Evolutionary conservation across 2,888 invertebrate species (phyloP).

Genomic region (Lamproptera curius): DNA sequence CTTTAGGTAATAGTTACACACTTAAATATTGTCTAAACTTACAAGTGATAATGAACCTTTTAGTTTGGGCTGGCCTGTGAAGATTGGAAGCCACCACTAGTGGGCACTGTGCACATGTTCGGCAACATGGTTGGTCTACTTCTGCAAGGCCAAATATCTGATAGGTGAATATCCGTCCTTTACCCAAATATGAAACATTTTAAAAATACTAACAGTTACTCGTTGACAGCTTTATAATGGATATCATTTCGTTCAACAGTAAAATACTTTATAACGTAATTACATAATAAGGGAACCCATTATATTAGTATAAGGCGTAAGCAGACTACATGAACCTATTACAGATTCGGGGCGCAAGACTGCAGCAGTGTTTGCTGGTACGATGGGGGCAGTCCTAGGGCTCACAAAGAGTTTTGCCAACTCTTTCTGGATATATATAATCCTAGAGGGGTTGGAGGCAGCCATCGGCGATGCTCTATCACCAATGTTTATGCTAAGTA

Average conservation of each 20-base stretch:
- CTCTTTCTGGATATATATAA: conserved; percentile 57
- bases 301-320: too few relatives aligned
- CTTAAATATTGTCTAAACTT: too few relatives aligned
- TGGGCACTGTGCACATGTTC: conserved; percentile 63
- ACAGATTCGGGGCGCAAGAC: conserved; percentile 50
- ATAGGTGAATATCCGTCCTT: conserved; percentile 56
- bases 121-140: conserved; percentile 65
- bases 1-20: too few relatives aligned
- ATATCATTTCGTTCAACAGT: too few relatives aligned
- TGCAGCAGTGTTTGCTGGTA: conserved; percentile 64
- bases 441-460: conserved; percentile 57
- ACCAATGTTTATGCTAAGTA: conserved; percentile 70
- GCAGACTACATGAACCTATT: too few relatives aligned
- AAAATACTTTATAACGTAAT: too few relatives aligned
- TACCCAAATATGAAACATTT: too few relatives aligned
- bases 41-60: conserved; percentile 13
- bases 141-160: conserved; percentile 64
- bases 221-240: too few relatives aligned
- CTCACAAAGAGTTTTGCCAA: conserved; percentile 56
- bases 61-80: conserved; percentile 64
- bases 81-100: conserved; percentile 66
- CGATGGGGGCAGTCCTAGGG: conserved; percentile 59
- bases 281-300: too few relatives aligned
- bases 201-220: too few relatives aligned
- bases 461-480: conserved; percentile 66